Base-by-base conservation (phyloP, 1,140 invertebrate species). In the Berghia stephanieae region DNA sequence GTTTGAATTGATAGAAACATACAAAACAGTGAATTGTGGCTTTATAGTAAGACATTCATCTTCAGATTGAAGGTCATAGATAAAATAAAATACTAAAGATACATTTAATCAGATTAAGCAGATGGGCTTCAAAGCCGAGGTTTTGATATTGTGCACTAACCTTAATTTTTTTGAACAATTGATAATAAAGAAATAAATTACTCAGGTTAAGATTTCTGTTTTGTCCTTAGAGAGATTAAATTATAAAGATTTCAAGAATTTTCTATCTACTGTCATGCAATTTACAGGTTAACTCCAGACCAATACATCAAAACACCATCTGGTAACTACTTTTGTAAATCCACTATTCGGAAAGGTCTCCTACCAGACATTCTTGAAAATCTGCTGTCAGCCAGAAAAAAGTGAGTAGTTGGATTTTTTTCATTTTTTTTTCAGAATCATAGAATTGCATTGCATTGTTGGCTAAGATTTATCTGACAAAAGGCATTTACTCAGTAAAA, bases 311-410 rank as follows among this genome's bases (percentile, higher is more conserved):
- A 92, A 82, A 99, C 98, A 24, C 98, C 98, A 8, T 93, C 94
- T 10, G 96, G 96, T 77, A 96, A 97, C 85, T 92, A 92, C 78
- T 99, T 99, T 91, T 95, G 98, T 0, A 99, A 98, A 87, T 88
- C 92, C 6, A 90, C 92, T 18, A 85, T 91, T 2, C 92, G 96
- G 40, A 96, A 96, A 87, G 98, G 98, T 8, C 89, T 99, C 38
- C 89, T 99, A 44, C 98, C 98, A 1, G 95, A 99, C 90, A 99
- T 99, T 90, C 91, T 99, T 66, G 96, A 99, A 89, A 94, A 96
- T 84, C 90, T 99, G 27, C 88, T 99, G 16, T 88, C 92, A 31
- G 98, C 98, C 0, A 93, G 98, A 87, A 99, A 99, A 90, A 94
- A 94, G 90, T 90, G 83, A 85, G 82, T 75, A 16, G 55, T 78